phyloP scores from a whole-genome alignment of 2,797 vertebrate genomes.

The Protonibea diacanthus region DNA sequence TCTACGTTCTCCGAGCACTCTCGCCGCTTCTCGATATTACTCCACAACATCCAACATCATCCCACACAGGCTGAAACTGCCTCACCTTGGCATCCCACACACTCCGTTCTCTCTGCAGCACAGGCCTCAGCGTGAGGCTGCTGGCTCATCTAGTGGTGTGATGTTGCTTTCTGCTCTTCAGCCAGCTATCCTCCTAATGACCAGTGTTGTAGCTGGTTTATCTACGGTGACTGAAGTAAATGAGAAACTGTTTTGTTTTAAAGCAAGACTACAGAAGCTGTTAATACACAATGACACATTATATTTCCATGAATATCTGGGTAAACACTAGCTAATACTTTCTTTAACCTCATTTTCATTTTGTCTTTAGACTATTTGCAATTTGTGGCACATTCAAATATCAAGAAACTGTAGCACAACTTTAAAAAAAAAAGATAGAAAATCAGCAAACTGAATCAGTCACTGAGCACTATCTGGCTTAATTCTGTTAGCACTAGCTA shows the following conservation, averaged over 20 bases:
- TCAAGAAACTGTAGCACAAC: background rate
- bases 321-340: background rate
- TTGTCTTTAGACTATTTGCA: background rate
- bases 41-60: conserved; percentile 54
- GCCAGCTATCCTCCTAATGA: conserved; percentile 12
- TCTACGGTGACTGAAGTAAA: background rate
- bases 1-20: conserved; percentile 5
- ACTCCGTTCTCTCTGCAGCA: conserved; percentile 27
- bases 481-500: background rate
- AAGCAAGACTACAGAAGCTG: background rate
- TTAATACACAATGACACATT: background rate
- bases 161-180: conserved; percentile 1
- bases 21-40: conserved; percentile 14
- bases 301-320: background rate
- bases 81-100: conserved; percentile 71
- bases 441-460: background rate
- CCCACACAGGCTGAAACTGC: conserved; percentile 65
- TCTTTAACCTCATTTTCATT: background rate
- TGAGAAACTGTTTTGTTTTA: background rate
- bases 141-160: background rate
- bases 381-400: background rate
- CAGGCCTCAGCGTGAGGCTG: conserved; percentile 14
- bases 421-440: background rate
- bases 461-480: background rate
- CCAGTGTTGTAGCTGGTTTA: background rate